These are phyloP conservation scores for Maniola jurtina DNA, from an alignment of 1,140 invertebrate genomes.

Conservation along the genomic window DNA sequence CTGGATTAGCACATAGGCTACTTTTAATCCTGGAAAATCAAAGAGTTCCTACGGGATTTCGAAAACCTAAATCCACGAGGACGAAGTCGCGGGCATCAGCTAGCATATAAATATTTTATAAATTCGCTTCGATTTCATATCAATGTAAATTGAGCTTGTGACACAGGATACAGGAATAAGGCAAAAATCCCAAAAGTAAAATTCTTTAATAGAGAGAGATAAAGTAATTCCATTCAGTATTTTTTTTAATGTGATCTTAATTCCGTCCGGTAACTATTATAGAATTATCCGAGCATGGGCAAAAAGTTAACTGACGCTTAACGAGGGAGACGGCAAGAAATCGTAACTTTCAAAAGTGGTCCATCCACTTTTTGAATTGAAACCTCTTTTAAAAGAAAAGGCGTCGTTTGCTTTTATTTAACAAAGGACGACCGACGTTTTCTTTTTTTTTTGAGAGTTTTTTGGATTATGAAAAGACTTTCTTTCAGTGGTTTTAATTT, in stretches of 20 bases:
- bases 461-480: background rate
- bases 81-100: too few species aligned
- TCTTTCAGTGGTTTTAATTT: too few species aligned
- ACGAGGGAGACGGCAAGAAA: conserved; percentile 3
- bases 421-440: background rate
- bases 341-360: conserved; percentile 25
- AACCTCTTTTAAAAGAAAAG: conserved; percentile 20
- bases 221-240: background rate
- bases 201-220: too few species aligned
- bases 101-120: too few species aligned
- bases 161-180: too few species aligned
- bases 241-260: background rate
- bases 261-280: background rate
- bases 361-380: background rate
- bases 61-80: too few species aligned
- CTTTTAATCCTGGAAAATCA: too few species aligned
- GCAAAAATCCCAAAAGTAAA: too few species aligned
- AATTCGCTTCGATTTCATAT: too few species aligned
- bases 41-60: too few species aligned
- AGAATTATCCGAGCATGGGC: conserved; percentile 1
- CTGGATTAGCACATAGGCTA: too few species aligned
- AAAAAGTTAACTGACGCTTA: conserved; percentile 5
- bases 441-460: background rate
- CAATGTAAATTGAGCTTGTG: too few species aligned
- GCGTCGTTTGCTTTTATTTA: conserved; percentile 17